A percentile compares a stretch with the other conserved stretches of the same genome.
These are phyloP conservation scores for Trachelipus rathkii DNA, from an alignment of 1,140 invertebrate species.

Conservation along the genomic window DNA sequence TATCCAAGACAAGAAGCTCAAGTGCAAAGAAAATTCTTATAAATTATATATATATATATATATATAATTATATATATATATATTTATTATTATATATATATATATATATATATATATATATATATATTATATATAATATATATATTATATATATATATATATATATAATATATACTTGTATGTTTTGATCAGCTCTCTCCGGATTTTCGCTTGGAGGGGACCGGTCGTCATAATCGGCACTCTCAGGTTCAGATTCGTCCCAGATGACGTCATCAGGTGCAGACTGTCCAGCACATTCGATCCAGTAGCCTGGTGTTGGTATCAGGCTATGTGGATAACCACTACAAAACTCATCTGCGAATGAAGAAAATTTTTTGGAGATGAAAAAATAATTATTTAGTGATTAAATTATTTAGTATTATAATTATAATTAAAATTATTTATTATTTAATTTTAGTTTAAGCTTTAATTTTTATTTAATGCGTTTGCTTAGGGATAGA, in stretches of 20 bases:
- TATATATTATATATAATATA: slow-evolving; percentile 20
- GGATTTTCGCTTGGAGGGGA: slow-evolving; percentile 40
- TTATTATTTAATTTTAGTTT: no score
- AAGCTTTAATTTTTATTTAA: no score
- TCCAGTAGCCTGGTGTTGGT: slow-evolving; percentile 88
- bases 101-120: slow-evolving; percentile 17
- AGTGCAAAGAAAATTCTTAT: no score
- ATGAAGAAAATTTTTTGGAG: no score
- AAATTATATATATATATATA: slow-evolving; percentile 8
- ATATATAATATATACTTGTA: slow-evolving; percentile 45
- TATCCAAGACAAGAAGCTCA: no score
- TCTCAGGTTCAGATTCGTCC: slow-evolving; percentile 72
- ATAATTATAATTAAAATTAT: no score
- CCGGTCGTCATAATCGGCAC: slow-evolving; percentile 36
- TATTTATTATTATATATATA: slow-evolving; percentile 13
- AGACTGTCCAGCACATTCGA: slow-evolving; percentile 85
- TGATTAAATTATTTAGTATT: no score
- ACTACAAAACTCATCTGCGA: slow-evolving; percentile 80
- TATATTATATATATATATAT: no score
- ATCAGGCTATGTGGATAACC: slow-evolving; percentile 87
- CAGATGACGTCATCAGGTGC: slow-evolving; percentile 69
- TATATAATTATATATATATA: slow-evolving; percentile 15
- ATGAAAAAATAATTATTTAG: no score
- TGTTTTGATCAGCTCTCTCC: slow-evolving; percentile 47
- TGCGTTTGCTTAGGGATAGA: no score